phyloP scores from a whole-genome alignment of 2,113 vertebrate genomes.

The Mandrillus leucophaeus region DNA sequence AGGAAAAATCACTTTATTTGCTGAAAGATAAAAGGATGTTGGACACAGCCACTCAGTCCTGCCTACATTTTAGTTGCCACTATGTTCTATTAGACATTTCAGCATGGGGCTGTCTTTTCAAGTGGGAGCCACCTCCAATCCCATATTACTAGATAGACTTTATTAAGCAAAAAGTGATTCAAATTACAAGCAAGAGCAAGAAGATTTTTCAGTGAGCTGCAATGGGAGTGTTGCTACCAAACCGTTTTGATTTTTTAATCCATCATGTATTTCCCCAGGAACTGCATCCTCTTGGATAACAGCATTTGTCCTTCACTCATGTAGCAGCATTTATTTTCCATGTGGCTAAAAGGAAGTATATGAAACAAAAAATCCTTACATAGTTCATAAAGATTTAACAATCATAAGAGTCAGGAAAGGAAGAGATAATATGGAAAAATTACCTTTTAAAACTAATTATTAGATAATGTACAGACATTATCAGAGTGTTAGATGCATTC shows the following conservation, averaged over 20 bases:
- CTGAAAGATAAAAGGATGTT: neutral
- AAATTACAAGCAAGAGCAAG: neutral
- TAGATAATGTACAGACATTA: neutral
- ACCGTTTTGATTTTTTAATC: neutral
- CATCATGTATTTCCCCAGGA: neutral
- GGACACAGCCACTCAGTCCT: neutral
- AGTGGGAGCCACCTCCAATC: fast-evolving
- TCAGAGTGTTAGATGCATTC: neutral
- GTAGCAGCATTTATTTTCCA: neutral
- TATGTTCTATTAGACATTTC: neutral
- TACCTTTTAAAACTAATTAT: neutral
- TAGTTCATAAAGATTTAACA: neutral
- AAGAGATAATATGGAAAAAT: neutral
- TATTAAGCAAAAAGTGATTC: neutral
- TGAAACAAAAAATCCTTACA: neutral
- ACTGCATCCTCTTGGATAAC: neutral
- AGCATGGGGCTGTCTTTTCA: neutral
- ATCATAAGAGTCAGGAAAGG: neutral
- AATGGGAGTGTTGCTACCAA: neutral
- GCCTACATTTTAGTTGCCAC: neutral
- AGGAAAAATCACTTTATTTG: neutral
- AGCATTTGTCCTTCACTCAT: neutral
- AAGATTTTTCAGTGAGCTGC: neutral
- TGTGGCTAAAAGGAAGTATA: neutral
- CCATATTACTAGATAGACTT: neutral